phyloP scores from a whole-genome alignment of 1,140 invertebrate species.

The Periplaneta americana region DNA sequence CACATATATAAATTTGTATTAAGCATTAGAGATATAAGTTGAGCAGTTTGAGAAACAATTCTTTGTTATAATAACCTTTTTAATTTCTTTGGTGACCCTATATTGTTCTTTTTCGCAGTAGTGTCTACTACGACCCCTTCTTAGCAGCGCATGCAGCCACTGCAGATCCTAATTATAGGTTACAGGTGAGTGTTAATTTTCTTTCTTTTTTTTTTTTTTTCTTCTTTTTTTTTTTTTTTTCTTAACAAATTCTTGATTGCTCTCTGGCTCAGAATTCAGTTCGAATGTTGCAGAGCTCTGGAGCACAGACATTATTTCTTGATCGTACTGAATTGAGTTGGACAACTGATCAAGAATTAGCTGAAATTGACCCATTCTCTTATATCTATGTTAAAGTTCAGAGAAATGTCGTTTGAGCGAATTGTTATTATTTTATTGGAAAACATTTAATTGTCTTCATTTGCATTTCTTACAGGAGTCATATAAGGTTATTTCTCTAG shows the following conservation, averaged over 20 bases:
- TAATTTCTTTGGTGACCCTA: background rate
- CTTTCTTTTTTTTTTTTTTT: background rate
- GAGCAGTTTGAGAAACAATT: too few species aligned
- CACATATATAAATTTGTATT: too few species aligned
- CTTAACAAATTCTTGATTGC: background rate
- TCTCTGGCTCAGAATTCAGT: background rate
- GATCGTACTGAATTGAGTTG: background rate
- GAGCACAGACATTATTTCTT: background rate
- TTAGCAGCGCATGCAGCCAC: conserved; percentile 75
- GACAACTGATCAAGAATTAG: background rate
- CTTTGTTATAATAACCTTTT: too few species aligned
- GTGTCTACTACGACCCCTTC: conserved; percentile 94
- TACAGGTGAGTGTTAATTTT: conserved; percentile 68
- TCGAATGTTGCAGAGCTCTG: background rate
- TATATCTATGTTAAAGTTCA: too few species aligned
- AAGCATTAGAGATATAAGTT: too few species aligned
- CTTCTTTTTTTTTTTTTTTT: background rate
- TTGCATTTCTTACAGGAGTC: too few species aligned
- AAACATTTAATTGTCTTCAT: too few species aligned
- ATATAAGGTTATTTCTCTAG: too few species aligned
- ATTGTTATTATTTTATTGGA: too few species aligned
- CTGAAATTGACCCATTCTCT: background rate
- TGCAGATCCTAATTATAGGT: conserved; percentile 81
- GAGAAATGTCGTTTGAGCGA: too few species aligned
- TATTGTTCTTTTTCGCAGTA: conserved; percentile 39